Evolutionary conservation across 2,888 invertebrate genomes (phyloP).

Genomic region (Eupithecia dodoneata): DNA sequence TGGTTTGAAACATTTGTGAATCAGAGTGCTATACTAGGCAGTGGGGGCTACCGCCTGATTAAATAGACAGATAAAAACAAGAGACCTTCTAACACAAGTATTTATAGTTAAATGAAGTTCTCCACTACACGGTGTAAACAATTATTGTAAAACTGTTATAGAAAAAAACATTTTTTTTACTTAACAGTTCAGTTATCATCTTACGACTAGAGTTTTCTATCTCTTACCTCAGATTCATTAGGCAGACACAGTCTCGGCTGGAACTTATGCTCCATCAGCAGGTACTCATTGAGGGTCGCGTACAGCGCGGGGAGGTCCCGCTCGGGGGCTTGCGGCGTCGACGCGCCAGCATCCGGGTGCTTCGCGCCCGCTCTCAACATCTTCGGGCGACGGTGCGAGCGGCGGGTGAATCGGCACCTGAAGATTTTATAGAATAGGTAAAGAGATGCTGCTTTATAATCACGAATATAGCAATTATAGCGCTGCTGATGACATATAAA

Average conservation of each 20-base stretch:
- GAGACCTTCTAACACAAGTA: too few relatives aligned
- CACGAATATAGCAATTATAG: background rate
- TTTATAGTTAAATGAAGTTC: too few relatives aligned
- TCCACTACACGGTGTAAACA: too few relatives aligned
- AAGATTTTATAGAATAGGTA: background rate
- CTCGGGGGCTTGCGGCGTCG: conserved; percentile 48
- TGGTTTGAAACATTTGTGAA: background rate
- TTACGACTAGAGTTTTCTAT: background rate
- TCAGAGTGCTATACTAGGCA: too few relatives aligned
- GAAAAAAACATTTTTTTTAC: too few relatives aligned
- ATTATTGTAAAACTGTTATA: too few relatives aligned
- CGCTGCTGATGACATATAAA: too few relatives aligned
- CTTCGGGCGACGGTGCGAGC: conserved; percentile 75
- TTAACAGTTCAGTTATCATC: too few relatives aligned
- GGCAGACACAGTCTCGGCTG: conserved; percentile 88
- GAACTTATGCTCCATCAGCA: conserved; percentile 88
- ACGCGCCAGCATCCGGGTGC: conserved; percentile 82
- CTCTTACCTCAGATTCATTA: conserved; percentile 84
- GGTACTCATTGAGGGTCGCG: conserved; percentile 86
- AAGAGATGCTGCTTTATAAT: background rate
- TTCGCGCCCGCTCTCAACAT: conserved; percentile 85
- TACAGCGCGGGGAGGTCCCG: conserved; percentile 66
- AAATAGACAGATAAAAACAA: too few relatives aligned
- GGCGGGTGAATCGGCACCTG: conserved; percentile 82
- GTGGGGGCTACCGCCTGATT: too few relatives aligned